Conservation (phyloP, 53 echinoderm and acorn worm genomes). For the Stichopus horrens region DNA sequence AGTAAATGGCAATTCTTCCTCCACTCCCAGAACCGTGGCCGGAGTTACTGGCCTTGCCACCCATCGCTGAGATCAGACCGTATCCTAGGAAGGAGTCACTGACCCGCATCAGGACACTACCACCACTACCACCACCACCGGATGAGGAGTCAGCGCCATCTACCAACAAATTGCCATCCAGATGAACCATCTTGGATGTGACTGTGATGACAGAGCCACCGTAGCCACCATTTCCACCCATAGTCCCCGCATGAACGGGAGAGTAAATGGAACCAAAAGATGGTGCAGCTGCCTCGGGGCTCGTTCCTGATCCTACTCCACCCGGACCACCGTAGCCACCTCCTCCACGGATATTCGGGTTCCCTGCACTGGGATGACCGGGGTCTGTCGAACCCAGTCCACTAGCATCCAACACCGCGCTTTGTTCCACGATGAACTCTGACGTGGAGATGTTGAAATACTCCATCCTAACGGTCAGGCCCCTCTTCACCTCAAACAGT, state of each 20-base stretch:
- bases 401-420: slow-evolving; percentile 68
- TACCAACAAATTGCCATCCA: slow-evolving; percentile 69
- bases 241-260: slow-evolving; percentile 56
- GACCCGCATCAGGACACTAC: slow-evolving; percentile 66
- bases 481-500: slow-evolving; percentile 75
- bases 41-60: slow-evolving; percentile 50
- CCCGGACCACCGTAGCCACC: slow-evolving; percentile 88
- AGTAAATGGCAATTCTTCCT: slow-evolving; percentile 74
- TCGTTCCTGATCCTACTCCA: slow-evolving; percentile 55
- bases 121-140: slow-evolving; percentile 85
- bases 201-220: slow-evolving; percentile 69
- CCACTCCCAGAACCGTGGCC: slow-evolving; percentile 83
- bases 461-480: slow-evolving; percentile 60
- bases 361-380: slow-evolving; percentile 51
- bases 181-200: slow-evolving; percentile 55
- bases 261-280: slow-evolving; percentile 83
- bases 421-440: slow-evolving; percentile 67
- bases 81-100: slow-evolving; percentile 54
- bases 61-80: slow-evolving; percentile 68
- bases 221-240: slow-evolving; percentile 64
- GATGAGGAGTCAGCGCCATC: slow-evolving; percentile 51
- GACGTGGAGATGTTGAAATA: slow-evolving; percentile 64
- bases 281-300: slow-evolving; percentile 49
- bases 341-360: slow-evolving; percentile 59
- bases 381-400: slow-evolving; percentile 56